phyloP scores from a whole-genome alignment of 2,113 vertebrate genomes.

The Neodontobutis hainanensis region DNA sequence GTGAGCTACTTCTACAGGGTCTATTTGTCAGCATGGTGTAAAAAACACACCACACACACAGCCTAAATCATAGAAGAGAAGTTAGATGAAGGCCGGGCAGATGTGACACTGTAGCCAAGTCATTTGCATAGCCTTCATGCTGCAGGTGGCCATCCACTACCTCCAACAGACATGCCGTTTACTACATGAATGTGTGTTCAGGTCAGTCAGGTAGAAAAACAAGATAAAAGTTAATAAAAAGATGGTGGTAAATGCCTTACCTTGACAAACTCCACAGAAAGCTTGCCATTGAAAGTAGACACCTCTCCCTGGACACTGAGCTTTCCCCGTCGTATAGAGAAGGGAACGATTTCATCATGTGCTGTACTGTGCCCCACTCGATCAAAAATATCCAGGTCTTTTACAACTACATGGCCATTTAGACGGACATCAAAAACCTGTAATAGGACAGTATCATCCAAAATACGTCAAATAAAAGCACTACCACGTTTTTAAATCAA shows the following conservation, averaged over 20 bases:
- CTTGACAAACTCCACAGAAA: slow-evolving; percentile 97
- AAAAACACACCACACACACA: too few relatives aligned
- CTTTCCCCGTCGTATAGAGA: slow-evolving; percentile 93
- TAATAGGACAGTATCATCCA: background rate
- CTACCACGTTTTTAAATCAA: too few relatives aligned
- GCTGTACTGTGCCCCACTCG: slow-evolving; percentile 97
- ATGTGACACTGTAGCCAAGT: background rate
- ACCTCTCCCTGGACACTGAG: slow-evolving; percentile 95
- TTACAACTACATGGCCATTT: slow-evolving; percentile 94
- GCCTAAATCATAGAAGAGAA: background rate
- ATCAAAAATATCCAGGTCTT: slow-evolving; percentile 98
- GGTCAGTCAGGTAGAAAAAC: background rate
- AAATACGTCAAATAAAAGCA: background rate
- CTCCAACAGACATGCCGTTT: background rate
- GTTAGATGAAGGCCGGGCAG: slow-evolving; percentile 4
- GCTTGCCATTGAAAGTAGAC: slow-evolving; percentile 96
- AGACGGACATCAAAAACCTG: slow-evolving; percentile 98
- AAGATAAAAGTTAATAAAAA: background rate
- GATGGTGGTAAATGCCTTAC: slow-evolving; percentile 68
- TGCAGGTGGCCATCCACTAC: background rate
- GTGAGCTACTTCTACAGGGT: background rate
- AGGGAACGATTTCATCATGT: slow-evolving; percentile 93
- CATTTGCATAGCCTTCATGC: slow-evolving; percentile 14
- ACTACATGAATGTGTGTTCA: slow-evolving; percentile 19
- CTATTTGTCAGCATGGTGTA: too few relatives aligned